Percentiles rank a stretch among this genome's conserved stretches.
These are phyloP conservation scores for Temnothorax longispinosus DNA, from an alignment of 1,140 invertebrate species.

Conservation along the genomic window DNA sequence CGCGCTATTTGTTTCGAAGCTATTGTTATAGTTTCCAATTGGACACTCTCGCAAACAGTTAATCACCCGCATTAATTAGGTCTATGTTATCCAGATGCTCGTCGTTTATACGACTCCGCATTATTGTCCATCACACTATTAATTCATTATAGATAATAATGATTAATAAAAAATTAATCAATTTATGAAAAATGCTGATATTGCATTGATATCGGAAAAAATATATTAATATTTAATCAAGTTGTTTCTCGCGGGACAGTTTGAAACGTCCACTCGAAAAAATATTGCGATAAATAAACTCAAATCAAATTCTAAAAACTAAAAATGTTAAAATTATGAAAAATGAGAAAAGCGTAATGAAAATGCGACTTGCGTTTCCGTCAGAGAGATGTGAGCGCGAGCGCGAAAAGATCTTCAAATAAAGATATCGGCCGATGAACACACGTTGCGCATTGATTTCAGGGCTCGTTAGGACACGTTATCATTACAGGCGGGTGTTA, in stretches of 20 bases:
- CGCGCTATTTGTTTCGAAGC: constrained; percentile 40
- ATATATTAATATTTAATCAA: background rate
- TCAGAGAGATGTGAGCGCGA: background rate
- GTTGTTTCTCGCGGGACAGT: background rate
- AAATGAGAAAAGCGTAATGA: background rate
- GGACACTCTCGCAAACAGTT: constrained; percentile 55
- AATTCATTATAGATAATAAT: background rate
- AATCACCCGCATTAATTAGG: constrained; percentile 4
- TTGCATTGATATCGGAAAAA: background rate
- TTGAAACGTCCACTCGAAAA: background rate
- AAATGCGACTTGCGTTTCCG: background rate
- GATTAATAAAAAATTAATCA: background rate
- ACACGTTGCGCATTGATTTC: constrained; percentile 39
- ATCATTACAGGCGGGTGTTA: constrained; percentile 61
- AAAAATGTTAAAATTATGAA: background rate
- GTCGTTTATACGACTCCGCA: background rate
- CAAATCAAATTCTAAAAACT: background rate
- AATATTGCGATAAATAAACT: background rate
- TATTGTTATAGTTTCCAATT: constrained; percentile 69
- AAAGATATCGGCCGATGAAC: constrained; percentile 43
- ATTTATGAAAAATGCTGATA: background rate
- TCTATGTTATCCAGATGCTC: background rate
- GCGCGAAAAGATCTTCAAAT: constrained; percentile 6
- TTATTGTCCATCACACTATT: background rate
- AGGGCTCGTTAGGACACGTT: constrained; percentile 65